A percentile compares a stretch with the other conserved stretches of the same genome.
Evolutionary conservation across 2,797 vertebrate species (phyloP).

Genomic region (Tauraco hartlaubi): DNA sequence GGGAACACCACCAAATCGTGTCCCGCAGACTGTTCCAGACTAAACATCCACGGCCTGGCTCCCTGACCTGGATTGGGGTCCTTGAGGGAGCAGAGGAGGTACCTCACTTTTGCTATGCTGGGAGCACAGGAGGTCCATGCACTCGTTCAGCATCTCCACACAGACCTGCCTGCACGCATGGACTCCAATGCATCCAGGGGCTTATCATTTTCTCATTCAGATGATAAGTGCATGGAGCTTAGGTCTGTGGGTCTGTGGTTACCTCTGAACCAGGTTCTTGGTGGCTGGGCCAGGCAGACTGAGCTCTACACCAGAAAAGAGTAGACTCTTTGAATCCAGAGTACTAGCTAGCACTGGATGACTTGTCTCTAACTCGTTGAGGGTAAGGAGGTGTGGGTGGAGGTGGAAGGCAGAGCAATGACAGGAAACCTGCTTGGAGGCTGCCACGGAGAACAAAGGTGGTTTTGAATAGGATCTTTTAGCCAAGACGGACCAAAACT

Average conservation of each 20-base stretch:
- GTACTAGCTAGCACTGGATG: not conserved
- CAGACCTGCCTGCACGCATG: not conserved
- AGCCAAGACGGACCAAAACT: not conserved
- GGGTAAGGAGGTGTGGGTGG: not conserved
- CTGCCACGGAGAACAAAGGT: not conserved
- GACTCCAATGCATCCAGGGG: not conserved
- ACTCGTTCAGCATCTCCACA: accelerated
- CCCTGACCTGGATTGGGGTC: slow-evolving; percentile 24
- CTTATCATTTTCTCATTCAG: not conserved
- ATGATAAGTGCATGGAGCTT: not conserved
- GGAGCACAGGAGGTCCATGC: not conserved
- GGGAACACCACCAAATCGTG: slow-evolving; percentile 64
- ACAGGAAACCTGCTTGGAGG: not conserved
- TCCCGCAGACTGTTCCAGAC: slow-evolving; percentile 41
- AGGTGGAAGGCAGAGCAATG: not conserved
- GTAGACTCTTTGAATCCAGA: not conserved
- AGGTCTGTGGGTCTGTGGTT: not conserved
- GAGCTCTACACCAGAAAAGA: not conserved
- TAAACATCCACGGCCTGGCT: slow-evolving; percentile 2
- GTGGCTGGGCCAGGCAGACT: not conserved
- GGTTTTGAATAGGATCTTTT: not conserved
- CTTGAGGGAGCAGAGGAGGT: slow-evolving; percentile 14
- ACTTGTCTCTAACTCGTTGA: not conserved
- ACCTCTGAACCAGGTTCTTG: not conserved
- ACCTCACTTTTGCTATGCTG: not conserved